Evolutionary conservation across 1,140 invertebrate genomes (phyloP).

Genomic region (Galendromus occidentalis): DNA sequence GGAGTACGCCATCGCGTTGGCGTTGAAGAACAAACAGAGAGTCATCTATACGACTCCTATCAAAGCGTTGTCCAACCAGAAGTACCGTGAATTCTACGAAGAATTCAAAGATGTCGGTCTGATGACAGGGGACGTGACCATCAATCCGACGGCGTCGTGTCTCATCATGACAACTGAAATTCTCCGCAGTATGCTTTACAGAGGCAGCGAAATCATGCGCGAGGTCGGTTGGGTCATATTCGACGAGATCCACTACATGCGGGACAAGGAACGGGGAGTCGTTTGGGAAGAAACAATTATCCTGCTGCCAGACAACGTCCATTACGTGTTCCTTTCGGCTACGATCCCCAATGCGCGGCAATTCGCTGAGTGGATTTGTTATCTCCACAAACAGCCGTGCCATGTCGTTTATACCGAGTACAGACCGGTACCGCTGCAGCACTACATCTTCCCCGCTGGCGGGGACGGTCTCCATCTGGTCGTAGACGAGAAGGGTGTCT

Average conservation of each 20-base stretch:
- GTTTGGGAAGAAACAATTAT: conserved; percentile 99
- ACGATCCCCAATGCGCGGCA: conserved; percentile 96
- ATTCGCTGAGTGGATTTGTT: conserved; percentile 95
- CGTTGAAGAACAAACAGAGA: conserved; percentile 48
- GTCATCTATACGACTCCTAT: conserved; percentile 99
- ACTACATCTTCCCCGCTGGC: conserved; percentile 90
- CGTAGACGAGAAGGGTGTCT: conserved; percentile 77
- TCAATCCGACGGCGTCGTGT: conserved; percentile 89
- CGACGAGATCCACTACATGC: conserved; percentile 99
- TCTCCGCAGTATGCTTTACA: conserved; percentile 91
- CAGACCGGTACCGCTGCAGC: conserved; percentile 85
- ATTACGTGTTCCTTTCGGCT: conserved; percentile 95
- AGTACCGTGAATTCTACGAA: conserved; percentile 92
- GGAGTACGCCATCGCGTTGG: conserved; percentile 47
- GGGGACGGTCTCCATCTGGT: conserved; percentile 87
- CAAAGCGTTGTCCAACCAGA: conserved; percentile 98
- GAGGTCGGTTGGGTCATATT: conserved; percentile 99
- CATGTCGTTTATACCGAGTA: conserved; percentile 99
- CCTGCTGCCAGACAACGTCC: conserved; percentile 86
- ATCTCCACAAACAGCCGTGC: conserved; percentile 73
- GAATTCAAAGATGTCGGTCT: conserved; percentile 95
- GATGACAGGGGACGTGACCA: conserved; percentile 96
- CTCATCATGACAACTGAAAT: conserved; percentile 99
- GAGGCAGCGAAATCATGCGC: conserved; percentile 89
- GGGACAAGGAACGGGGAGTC: conserved; percentile 94